Conservation (phyloP, 2,113 vertebrate species). For the Atrichornis clamosus region DNA sequence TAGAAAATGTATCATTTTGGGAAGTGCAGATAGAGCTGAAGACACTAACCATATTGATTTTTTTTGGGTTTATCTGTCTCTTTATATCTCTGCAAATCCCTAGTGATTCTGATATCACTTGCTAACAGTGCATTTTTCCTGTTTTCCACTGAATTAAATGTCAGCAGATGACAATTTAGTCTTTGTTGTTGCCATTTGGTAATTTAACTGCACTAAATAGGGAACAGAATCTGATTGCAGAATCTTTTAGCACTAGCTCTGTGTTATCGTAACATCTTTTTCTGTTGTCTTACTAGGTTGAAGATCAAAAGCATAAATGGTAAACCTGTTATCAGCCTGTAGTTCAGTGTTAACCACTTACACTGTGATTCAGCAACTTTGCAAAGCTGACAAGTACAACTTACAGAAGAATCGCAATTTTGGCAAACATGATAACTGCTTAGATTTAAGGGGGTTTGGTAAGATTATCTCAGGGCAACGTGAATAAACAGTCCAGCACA, state of each 20-base stretch:
- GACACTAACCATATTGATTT: constrained; percentile 1
- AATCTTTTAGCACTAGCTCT: not conserved
- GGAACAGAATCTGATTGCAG: not conserved
- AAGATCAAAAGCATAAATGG: not conserved
- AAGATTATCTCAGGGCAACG: not conserved
- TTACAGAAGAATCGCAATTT: not conserved
- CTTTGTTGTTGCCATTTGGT: not conserved
- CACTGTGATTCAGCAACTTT: not conserved
- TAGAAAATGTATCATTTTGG: not conserved
- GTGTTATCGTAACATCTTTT: not conserved
- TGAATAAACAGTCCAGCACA: not conserved
- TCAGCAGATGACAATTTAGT: constrained; percentile 33
- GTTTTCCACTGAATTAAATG: constrained; percentile 46
- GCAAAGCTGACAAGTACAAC: not conserved
- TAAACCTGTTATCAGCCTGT: not conserved
- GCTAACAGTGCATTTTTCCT: not conserved
- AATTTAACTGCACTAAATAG: constrained; percentile 4
- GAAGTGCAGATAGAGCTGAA: not conserved
- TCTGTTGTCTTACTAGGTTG: not conserved
- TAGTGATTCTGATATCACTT: not conserved
- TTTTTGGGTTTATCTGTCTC: not conserved
- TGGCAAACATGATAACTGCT: not conserved
- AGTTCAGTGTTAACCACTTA: not conserved
- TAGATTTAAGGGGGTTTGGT: not conserved
- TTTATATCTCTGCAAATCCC: not conserved